Evolutionary conservation across 2,888 invertebrate species (phyloP).

Genomic region (Cotesia congregata): DNA sequence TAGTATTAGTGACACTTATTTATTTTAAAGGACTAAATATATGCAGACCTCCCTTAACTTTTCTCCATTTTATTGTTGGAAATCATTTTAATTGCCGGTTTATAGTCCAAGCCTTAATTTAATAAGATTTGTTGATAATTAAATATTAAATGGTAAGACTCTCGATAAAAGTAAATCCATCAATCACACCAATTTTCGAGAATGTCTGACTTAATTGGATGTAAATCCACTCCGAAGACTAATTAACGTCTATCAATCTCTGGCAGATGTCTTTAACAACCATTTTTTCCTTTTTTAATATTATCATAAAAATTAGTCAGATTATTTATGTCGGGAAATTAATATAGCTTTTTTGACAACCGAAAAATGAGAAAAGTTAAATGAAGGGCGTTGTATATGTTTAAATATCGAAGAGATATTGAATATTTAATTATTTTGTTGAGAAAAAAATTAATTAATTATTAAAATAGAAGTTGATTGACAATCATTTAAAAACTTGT

Average conservation of each 20-base stretch:
- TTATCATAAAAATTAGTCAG: neutral
- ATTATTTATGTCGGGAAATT: neutral
- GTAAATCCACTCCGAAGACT: neutral
- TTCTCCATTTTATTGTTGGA: neutral
- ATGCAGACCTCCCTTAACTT: neutral
- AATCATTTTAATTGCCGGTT: too few relatives aligned
- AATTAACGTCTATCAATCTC: neutral
- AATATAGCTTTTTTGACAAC: neutral
- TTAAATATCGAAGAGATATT: too few relatives aligned
- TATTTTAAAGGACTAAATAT: neutral
- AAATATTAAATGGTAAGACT: neutral
- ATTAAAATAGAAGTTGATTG: too few relatives aligned
- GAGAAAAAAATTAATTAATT: too few relatives aligned
- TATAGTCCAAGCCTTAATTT: too few relatives aligned
- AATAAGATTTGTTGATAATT: neutral
- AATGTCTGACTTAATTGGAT: constrained; percentile 1
- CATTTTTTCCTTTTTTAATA: neutral
- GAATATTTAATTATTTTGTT: too few relatives aligned
- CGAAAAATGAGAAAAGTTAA: too few relatives aligned
- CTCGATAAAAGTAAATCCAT: neutral
- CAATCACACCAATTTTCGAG: neutral
- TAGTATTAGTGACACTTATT: constrained; percentile 4
- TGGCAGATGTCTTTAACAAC: neutral
- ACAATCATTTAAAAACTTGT: too few relatives aligned
- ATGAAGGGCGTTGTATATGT: too few relatives aligned